phyloP scores from a whole-genome alignment of 2,888 invertebrate species.

The Crepidodera aurea region DNA sequence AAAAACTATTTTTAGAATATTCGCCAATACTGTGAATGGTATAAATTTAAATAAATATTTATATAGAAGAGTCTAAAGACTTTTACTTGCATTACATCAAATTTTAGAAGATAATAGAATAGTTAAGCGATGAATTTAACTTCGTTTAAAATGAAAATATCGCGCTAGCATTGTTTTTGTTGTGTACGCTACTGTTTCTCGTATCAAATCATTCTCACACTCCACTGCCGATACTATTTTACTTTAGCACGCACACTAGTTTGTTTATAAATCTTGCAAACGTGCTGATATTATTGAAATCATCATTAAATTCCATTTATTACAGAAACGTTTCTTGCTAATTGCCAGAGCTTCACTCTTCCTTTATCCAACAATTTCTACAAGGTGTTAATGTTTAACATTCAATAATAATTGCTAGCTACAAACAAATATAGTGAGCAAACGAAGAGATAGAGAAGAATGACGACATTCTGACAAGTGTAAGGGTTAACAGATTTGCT shows the following conservation, averaged over 20 bases:
- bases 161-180: neutral
- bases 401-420: no score
- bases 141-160: neutral
- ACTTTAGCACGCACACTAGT: constrained; percentile 22
- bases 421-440: no score
- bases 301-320: constrained; percentile 2
- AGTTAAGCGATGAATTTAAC: no score
- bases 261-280: constrained; percentile 28
- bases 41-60: no score
- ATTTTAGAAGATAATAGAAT: no score
- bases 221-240: constrained; percentile 19
- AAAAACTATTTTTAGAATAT: neutral
- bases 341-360: neutral
- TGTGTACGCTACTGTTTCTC: constrained; percentile 1
- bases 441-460: no score
- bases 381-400: no score
- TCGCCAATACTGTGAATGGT: no score
- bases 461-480: no score
- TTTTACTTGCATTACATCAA: no score
- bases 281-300: constrained; percentile 32
- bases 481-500: no score
- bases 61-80: no score
- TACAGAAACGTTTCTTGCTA: neutral
- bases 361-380: neutral
- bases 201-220: constrained; percentile 20